These are phyloP conservation scores for Trachelus troglodyta DNA, from an alignment of 2,888 invertebrate species.

Conservation along the genomic window DNA sequence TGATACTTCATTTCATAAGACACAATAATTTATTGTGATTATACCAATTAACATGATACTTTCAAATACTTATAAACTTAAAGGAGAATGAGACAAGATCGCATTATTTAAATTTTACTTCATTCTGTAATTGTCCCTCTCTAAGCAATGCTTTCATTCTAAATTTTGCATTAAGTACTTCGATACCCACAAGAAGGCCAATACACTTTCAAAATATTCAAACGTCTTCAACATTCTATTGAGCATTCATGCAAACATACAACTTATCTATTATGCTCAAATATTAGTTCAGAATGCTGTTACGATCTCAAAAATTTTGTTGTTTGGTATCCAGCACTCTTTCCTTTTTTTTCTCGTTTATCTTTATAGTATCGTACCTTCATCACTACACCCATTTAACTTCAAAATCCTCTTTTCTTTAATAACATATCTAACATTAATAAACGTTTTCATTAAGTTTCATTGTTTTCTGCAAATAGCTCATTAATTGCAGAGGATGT, in stretches of 20 bases:
- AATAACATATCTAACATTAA: background rate
- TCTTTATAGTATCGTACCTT: background rate
- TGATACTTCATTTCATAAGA: background rate
- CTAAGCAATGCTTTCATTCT: background rate
- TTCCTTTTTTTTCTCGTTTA: background rate
- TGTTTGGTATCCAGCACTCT: constrained; percentile 1
- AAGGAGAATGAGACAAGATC: background rate
- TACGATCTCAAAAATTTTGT: background rate
- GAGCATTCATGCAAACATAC: background rate
- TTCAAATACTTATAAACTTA: background rate
- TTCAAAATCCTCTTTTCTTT: background rate
- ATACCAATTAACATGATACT: background rate
- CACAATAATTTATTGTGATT: background rate
- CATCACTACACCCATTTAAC: background rate
- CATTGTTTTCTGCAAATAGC: background rate
- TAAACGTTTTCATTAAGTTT: background rate
- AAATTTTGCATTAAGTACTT: background rate
- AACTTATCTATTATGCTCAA: background rate
- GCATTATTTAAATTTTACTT: background rate
- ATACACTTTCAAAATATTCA: background rate
- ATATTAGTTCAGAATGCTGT: background rate
- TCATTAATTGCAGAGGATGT: background rate
- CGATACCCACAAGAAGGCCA: background rate
- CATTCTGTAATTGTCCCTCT: background rate
- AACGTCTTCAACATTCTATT: background rate